These are phyloP conservation scores for Tachyglossus aculeatus DNA, from an alignment of 2,797 vertebrate genomes.

Conservation along the genomic window DNA sequence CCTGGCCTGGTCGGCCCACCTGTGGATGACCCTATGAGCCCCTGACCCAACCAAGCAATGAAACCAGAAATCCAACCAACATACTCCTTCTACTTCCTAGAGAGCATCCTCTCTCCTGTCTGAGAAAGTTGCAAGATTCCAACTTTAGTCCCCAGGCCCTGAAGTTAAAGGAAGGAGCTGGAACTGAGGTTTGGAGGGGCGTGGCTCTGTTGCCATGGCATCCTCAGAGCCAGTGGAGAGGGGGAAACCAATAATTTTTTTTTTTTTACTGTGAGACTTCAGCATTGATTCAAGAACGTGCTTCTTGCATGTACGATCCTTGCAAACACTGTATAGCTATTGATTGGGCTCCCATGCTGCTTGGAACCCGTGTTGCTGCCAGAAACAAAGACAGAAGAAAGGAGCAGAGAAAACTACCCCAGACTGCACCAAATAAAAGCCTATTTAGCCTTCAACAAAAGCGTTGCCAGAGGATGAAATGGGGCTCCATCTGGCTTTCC, in stretches of 20 bases:
- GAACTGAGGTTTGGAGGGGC: not conserved
- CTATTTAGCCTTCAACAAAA: accelerated
- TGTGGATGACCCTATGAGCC: too few species aligned
- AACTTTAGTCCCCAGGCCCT: not conserved
- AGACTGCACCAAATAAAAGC: not conserved
- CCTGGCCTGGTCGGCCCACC: too few species aligned
- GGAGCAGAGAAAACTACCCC: slow-evolving; percentile 32
- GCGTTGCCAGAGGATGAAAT: not conserved
- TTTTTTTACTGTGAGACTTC: slow-evolving; percentile 52
- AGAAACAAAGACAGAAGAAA: slow-evolving; percentile 57
- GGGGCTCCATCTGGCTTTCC: not conserved
- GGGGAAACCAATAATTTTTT: slow-evolving; percentile 21
- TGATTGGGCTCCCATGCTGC: slow-evolving; percentile 65
- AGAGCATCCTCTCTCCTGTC: too few species aligned
- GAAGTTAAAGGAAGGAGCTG: not conserved
- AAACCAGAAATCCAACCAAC: too few species aligned
- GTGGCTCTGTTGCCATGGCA: slow-evolving; percentile 57
- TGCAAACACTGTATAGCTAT: slow-evolving; percentile 73
- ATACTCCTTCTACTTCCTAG: too few species aligned
- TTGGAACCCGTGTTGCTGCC: slow-evolving; percentile 31
- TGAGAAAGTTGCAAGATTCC: too few species aligned
- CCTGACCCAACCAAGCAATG: too few species aligned
- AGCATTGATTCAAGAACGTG: slow-evolving; percentile 72
- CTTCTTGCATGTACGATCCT: slow-evolving; percentile 73
- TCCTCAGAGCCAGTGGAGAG: slow-evolving; percentile 46